These are phyloP conservation scores for Dipodomys ordii DNA, from an alignment of 2,113 vertebrate species.

Conservation along the genomic window DNA sequence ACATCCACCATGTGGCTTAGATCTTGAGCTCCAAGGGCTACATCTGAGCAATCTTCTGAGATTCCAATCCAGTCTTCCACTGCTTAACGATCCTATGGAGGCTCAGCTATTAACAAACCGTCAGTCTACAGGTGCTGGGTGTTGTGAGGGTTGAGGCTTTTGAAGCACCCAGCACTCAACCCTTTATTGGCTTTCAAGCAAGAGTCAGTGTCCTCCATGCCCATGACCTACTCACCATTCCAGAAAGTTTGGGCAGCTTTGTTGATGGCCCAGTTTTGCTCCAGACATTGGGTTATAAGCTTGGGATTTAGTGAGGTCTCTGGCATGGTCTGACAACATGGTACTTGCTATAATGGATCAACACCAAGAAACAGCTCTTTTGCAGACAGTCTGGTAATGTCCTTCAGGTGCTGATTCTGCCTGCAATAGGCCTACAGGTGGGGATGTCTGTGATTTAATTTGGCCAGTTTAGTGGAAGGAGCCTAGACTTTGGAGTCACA, in stretches of 20 bases:
- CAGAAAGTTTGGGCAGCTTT: neutral
- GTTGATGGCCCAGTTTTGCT: neutral
- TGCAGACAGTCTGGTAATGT: neutral
- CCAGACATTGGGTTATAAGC: neutral
- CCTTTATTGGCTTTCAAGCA: neutral
- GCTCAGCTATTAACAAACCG: neutral
- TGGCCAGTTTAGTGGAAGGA: neutral
- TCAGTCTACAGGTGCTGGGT: neutral
- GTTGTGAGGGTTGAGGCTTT: neutral
- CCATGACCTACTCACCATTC: neutral
- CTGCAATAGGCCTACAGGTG: neutral
- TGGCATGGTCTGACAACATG: neutral
- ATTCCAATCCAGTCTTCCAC: neutral
- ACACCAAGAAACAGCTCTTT: neutral
- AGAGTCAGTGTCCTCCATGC: neutral
- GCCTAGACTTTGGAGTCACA: neutral
- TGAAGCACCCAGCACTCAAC: neutral
- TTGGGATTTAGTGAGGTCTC: neutral
- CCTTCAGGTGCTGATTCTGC: neutral
- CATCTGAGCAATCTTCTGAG: neutral
- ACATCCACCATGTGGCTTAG: neutral
- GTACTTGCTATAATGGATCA: neutral
- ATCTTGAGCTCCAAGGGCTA: neutral
- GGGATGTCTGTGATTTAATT: neutral
- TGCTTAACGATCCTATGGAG: neutral